Evolutionary conservation across 2,888 invertebrate genomes (phyloP).

Genomic region (Leptodirus hochenwartii): DNA sequence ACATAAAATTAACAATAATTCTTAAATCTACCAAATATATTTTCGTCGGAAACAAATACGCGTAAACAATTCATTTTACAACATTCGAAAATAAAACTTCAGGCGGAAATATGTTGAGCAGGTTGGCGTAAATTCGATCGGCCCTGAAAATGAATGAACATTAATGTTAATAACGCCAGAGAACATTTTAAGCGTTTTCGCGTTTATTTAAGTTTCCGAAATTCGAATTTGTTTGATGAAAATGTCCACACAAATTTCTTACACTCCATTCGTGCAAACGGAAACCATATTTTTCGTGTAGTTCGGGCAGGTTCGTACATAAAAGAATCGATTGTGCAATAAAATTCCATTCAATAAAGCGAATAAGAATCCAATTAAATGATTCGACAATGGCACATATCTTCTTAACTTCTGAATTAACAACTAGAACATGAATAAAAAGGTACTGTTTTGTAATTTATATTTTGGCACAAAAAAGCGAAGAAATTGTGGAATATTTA

Average conservation of each 20-base stretch:
- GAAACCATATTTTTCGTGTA: conserved; percentile 35
- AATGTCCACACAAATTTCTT: conserved; percentile 16
- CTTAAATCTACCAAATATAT: no score
- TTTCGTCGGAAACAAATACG: no score
- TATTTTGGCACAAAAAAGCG: conserved; percentile 1
- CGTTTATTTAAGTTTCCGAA: no score
- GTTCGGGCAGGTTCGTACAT: conserved; percentile 32
- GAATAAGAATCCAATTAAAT: conserved; percentile 30
- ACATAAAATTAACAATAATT: no score
- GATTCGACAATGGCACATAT: conserved; percentile 13
- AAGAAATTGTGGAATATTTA: conserved; percentile 1
- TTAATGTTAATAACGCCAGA: no score
- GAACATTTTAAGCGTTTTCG: no score
- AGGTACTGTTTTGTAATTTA: neutral
- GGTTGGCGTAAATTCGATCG: no score
- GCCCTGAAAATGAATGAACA: no score
- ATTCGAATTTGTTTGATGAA: no score
- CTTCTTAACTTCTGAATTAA: conserved; percentile 11
- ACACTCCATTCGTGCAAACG: conserved; percentile 33
- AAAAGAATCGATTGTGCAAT: conserved; percentile 34
- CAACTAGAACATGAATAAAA: conserved; percentile 9
- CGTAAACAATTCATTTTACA: no score
- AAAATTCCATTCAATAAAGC: conserved; percentile 33
- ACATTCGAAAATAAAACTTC: no score
- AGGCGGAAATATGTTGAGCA: no score